Conservation (phyloP, 1,140 invertebrate species). For the Trialeurodes vaporariorum region DNA sequence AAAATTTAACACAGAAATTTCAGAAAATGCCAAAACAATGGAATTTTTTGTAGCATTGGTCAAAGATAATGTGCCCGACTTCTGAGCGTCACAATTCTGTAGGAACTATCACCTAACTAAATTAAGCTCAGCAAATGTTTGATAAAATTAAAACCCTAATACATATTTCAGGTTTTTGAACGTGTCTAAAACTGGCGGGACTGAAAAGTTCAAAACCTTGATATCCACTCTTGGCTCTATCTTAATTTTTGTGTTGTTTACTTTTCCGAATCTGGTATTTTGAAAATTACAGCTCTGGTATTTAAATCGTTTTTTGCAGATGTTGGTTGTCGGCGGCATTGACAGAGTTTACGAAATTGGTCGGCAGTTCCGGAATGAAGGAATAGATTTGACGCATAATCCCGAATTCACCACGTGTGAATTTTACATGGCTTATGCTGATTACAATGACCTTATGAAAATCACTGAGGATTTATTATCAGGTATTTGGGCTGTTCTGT, state of each 20-base stretch:
- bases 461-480: conserved; percentile 89
- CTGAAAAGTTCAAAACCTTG: neutral
- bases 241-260: neutral
- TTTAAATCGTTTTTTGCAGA: conserved; percentile 43
- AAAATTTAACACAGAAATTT: no score
- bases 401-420: conserved; percentile 99
- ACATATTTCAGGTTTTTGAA: no score
- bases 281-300: conserved; percentile 13
- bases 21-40: no score
- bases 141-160: no score
- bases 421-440: conserved; percentile 99
- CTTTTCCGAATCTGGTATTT: conserved; percentile 8
- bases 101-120: no score
- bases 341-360: conserved; percentile 98
- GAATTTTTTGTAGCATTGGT: no score
- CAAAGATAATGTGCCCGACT: no score
- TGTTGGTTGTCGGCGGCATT: conserved; percentile 93
- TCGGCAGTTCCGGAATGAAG: conserved; percentile 94
- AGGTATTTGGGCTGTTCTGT: conserved; percentile 60
- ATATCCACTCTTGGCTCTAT: neutral
- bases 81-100: no score
- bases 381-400: conserved; percentile 97
- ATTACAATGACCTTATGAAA: conserved; percentile 91
- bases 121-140: no score
- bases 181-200: neutral